A percentile compares a stretch with the other conserved stretches of the same genome.
These are phyloP conservation scores for Calliphora vicina DNA, from an alignment of 1,140 invertebrate genomes.

Conservation along the genomic window DNA sequence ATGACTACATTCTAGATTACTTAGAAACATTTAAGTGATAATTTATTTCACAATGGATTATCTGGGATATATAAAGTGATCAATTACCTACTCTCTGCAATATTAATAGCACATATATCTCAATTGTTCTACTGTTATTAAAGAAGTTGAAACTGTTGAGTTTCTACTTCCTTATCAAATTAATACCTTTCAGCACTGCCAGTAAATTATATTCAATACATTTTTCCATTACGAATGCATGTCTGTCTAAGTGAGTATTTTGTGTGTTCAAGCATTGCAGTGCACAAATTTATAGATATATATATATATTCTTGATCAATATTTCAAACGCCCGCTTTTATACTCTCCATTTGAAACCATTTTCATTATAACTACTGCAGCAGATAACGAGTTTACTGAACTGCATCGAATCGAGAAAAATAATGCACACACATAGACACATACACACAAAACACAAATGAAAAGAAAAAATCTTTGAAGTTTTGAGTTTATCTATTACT, in stretches of 20 bases:
- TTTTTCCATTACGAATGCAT: background rate
- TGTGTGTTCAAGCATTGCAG: background rate
- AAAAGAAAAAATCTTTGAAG: background rate
- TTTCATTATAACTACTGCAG: background rate
- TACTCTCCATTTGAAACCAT: too few species aligned
- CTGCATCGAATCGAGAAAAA: slow-evolving; percentile 2
- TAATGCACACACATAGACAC: background rate
- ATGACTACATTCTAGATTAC: too few species aligned
- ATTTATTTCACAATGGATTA: too few species aligned
- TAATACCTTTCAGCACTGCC: background rate
- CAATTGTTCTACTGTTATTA: too few species aligned
- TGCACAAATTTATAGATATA: background rate
- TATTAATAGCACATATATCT: too few species aligned
- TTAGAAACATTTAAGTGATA: too few species aligned
- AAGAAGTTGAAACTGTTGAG: too few species aligned
- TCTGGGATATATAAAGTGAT: too few species aligned
- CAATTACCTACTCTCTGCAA: too few species aligned
- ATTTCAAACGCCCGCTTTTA: background rate
- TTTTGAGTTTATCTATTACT: background rate
- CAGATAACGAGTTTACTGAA: slow-evolving; percentile 6
- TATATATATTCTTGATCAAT: background rate
- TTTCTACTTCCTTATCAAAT: too few species aligned
- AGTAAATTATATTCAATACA: background rate
- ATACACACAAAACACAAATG: background rate
- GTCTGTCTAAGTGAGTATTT: background rate